Percentiles rank a stretch among this genome's conserved stretches.
Evolutionary conservation across 2,113 vertebrate genomes (phyloP).

Genomic region (Eretmochelys imbricata): DNA sequence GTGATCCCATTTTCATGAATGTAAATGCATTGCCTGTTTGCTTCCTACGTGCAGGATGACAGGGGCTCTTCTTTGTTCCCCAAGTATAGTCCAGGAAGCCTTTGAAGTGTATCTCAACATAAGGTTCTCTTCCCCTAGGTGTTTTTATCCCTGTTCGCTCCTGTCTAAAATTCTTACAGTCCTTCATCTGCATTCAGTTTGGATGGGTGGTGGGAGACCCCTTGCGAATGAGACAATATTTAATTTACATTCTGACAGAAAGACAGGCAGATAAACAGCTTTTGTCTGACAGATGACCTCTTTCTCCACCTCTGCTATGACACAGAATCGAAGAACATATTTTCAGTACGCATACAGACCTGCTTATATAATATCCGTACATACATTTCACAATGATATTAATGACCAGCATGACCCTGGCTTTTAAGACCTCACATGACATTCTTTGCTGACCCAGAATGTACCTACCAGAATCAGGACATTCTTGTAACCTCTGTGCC

Average conservation of each 20-base stretch:
- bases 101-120: not conserved
- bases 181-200: not conserved
- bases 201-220: not conserved
- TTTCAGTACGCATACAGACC: not conserved
- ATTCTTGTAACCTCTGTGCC: not conserved
- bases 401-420: not conserved
- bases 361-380: not conserved
- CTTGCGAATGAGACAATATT: not conserved
- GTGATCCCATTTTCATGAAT: not conserved
- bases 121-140: not conserved
- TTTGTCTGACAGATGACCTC: not conserved
- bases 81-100: not conserved
- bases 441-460: not conserved
- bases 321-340: not conserved
- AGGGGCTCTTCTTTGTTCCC: not conserved
- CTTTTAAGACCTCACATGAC: not conserved
- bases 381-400: not conserved
- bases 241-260: not conserved
- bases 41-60: not conserved
- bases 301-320: not conserved
- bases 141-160: not conserved
- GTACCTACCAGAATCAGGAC: not conserved
- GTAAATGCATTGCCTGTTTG: not conserved
- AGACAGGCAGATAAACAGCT: not conserved
- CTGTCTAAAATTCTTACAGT: not conserved